A percentile compares a stretch with the other conserved stretches of the same genome.
phyloP scores from a whole-genome alignment of 2,113 vertebrate genomes.

The Pedionomus torquatus region DNA sequence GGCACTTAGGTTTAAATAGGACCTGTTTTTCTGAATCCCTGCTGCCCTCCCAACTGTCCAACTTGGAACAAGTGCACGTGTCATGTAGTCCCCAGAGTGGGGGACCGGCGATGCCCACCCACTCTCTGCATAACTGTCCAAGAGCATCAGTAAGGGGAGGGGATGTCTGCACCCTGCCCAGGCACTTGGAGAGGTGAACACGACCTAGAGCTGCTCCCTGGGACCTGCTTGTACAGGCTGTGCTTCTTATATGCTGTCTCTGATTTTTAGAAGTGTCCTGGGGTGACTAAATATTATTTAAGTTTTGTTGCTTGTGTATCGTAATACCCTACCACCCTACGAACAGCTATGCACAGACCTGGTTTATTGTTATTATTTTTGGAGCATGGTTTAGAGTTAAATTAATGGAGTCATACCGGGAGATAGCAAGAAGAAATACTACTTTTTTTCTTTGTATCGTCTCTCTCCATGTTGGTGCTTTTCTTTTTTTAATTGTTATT shows the following conservation, averaged over 20 bases:
- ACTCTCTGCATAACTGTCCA: rapidly evolving
- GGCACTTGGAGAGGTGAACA: neutral
- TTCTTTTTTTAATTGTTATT: slow-evolving; percentile 12
- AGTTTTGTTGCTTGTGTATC: neutral
- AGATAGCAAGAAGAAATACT: neutral
- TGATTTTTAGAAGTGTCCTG: neutral
- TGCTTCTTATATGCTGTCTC: neutral
- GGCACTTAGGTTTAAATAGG: neutral
- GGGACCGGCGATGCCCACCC: neutral
- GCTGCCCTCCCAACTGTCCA: neutral
- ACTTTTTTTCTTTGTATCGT: neutral
- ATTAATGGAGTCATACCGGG: neutral
- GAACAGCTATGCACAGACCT: neutral
- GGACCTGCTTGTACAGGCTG: neutral
- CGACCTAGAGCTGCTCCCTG: neutral
- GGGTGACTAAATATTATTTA: neutral
- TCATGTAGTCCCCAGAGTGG: neutral
- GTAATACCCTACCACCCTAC: neutral
- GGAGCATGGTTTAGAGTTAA: neutral
- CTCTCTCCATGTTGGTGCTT: neutral
- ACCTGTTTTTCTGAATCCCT: neutral
- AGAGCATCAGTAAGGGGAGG: neutral
- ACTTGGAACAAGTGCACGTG: rapidly evolving
- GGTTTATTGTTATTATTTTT: neutral
- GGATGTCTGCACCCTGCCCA: neutral